These are phyloP conservation scores for Leptonema lineaticorne DNA, from an alignment of 1,140 invertebrate genomes.

Conservation along the genomic window DNA sequence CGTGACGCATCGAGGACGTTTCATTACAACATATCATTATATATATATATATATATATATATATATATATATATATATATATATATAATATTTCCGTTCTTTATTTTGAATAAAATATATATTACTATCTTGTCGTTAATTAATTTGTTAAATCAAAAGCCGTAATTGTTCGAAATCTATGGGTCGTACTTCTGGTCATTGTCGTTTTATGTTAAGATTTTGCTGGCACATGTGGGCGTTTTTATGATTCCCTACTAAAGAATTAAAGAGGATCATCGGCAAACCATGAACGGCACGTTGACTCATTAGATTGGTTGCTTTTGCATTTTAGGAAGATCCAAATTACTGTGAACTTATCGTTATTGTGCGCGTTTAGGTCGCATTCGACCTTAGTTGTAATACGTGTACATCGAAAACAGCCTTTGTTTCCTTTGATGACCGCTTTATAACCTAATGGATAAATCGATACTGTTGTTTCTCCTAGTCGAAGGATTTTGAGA, in stretches of 20 bases:
- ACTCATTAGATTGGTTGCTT: not conserved
- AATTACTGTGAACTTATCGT: constrained; percentile 7
- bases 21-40: not conserved
- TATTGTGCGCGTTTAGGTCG: not conserved
- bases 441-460: constrained; percentile 5
- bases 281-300: not conserved
- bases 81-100: not conserved
- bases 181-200: not conserved
- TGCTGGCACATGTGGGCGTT: not conserved
- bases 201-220: not conserved
- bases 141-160: not conserved
- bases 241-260: not conserved
- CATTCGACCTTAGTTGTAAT: not conserved
- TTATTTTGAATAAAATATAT: too few species aligned
- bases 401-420: too few species aligned
- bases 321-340: constrained; percentile 11
- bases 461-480: too few species aligned
- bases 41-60: not conserved
- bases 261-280: not conserved
- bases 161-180: not conserved
- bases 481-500: too few species aligned
- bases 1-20: not conserved
- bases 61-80: not conserved
- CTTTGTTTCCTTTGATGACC: constrained; percentile 19
- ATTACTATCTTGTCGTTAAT: not conserved